phyloP scores from a whole-genome alignment of 2,888 invertebrate species.

The Temnothorax rugatulus region DNA sequence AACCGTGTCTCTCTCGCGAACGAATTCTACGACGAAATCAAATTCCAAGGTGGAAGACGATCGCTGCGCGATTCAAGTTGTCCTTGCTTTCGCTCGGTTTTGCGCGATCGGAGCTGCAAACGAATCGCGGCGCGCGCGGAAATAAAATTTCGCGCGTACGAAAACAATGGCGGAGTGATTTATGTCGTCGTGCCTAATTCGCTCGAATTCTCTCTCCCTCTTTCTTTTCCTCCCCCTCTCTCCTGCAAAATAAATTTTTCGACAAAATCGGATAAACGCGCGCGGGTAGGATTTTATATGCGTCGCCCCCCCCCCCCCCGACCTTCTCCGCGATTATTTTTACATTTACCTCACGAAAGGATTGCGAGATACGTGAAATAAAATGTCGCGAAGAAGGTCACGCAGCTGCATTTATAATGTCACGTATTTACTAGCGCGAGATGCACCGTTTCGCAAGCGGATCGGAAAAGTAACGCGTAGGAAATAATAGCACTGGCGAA shows the following conservation, averaged over 20 bases:
- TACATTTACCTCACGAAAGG: constrained; percentile 40
- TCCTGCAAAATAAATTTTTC: constrained; percentile 19
- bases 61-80: constrained; percentile 39
- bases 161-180: constrained; percentile 38
- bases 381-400: constrained; percentile 55
- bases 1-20: constrained; percentile 30
- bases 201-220: neutral
- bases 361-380: constrained; percentile 42
- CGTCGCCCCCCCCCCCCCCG: neutral
- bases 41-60: constrained; percentile 58
- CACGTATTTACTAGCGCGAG: constrained; percentile 38
- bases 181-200: constrained; percentile 37
- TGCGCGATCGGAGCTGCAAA: constrained; percentile 39
- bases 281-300: constrained; percentile 1
- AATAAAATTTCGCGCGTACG: constrained; percentile 43
- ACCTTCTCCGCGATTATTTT: constrained; percentile 38
- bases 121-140: constrained; percentile 30
- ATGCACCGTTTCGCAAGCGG: constrained; percentile 27
- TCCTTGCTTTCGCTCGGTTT: constrained; percentile 53
- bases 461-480: constrained; percentile 8
- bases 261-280: constrained; percentile 24
- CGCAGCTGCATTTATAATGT: constrained; percentile 53
- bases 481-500: constrained; percentile 9
- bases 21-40: constrained; percentile 53
- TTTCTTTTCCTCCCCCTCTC: neutral